Percentiles rank a stretch among this genome's conserved stretches.
These are phyloP conservation scores for Eurytoma adleriae DNA, from an alignment of 2,888 invertebrate species.

Conservation along the genomic window DNA sequence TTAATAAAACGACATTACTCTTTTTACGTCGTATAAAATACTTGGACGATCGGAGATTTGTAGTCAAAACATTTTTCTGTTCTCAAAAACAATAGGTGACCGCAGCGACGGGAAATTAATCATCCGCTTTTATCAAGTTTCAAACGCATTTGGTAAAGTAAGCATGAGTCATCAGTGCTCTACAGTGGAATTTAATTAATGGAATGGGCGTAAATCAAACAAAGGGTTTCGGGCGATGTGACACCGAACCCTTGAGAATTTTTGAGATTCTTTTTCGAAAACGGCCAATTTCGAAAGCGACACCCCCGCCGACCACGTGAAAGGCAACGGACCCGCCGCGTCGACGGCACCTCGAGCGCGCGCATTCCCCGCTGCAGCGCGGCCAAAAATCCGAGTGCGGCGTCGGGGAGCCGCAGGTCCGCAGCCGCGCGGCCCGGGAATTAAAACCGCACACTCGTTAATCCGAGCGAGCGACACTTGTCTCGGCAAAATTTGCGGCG, in stretches of 20 bases:
- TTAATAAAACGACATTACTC: too few species aligned
- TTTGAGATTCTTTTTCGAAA: conserved; percentile 1
- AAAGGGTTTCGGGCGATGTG: too few species aligned
- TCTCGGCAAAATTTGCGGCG: background rate
- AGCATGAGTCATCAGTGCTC: too few species aligned
- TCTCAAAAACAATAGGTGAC: too few species aligned
- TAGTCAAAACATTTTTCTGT: too few species aligned
- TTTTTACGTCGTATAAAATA: too few species aligned
- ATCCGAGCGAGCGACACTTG: background rate
- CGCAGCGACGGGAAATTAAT: too few species aligned
- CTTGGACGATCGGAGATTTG: too few species aligned
- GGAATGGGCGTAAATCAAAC: too few species aligned
- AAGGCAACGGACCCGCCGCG: background rate
- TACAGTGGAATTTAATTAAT: too few species aligned
- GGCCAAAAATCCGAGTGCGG: conserved; percentile 4
- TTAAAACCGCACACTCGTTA: conserved; percentile 40
- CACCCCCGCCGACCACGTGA: background rate
- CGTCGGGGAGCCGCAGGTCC: background rate
- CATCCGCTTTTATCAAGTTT: too few species aligned
- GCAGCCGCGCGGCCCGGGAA: conserved; percentile 26
- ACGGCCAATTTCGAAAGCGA: background rate
- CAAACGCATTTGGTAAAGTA: too few species aligned
- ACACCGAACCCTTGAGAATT: background rate
- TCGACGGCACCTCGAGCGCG: background rate
- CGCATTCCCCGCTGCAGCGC: background rate